A percentile compares a stretch with the other conserved stretches of the same genome.
Evolutionary conservation across 2,113 vertebrate species (phyloP).

Genomic region (Pogona vitticeps): DNA sequence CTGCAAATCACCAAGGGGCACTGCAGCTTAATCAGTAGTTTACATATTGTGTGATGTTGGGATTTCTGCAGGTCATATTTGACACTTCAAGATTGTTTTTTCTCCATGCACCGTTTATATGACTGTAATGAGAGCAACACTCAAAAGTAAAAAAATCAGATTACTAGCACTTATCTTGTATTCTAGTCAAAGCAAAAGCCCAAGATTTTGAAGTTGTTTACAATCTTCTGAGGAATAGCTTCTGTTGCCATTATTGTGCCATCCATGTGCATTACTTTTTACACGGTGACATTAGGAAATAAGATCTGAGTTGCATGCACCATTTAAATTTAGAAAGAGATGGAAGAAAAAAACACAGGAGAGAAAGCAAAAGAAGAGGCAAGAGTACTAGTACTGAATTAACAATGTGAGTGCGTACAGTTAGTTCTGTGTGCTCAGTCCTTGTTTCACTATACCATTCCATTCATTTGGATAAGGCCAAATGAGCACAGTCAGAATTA

Average conservation of each 20-base stretch:
- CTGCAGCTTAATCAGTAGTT: neutral
- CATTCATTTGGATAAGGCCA: too few species aligned
- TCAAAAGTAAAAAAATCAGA: neutral
- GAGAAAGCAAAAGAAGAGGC: neutral
- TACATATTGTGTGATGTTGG: neutral
- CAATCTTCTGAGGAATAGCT: neutral
- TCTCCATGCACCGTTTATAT: neutral
- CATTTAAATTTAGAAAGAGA: neutral
- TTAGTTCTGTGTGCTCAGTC: too few species aligned
- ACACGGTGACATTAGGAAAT: neutral
- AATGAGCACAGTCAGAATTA: too few species aligned
- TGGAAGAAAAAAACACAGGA: neutral
- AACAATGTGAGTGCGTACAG: too few species aligned
- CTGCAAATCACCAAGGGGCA: neutral
- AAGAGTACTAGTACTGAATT: neutral
- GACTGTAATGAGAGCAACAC: neutral
- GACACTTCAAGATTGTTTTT: neutral
- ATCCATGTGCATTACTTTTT: neutral
- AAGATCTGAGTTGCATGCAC: neutral
- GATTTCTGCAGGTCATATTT: neutral
- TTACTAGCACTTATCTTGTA: neutral
- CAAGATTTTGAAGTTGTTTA: neutral
- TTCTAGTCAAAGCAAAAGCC: neutral
- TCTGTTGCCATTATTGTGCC: neutral
- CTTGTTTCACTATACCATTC: too few species aligned